Base-by-base conservation (phyloP, 2,797 vertebrate genomes). In the Buphagus erythrorhynchus region DNA sequence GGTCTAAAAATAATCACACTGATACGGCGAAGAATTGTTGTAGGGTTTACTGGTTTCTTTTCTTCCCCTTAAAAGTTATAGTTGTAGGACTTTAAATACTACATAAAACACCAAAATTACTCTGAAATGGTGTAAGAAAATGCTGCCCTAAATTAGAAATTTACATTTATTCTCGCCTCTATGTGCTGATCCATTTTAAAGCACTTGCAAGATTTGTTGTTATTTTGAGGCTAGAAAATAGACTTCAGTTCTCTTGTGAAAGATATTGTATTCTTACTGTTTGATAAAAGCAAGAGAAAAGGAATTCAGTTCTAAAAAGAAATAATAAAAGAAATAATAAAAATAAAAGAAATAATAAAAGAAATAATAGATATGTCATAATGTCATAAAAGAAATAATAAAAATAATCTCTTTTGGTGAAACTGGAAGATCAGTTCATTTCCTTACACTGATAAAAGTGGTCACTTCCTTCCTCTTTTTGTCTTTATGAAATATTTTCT, bases 21-120 rank as follows among this genome's bases (percentile, higher is more conserved):
- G 42, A 65, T 82, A 82, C 31, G 45, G 21, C 40, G 87, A 80
- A 73, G 45, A 79, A 90, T 74, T 88, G 38, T 38, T 77, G 9
- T 73, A 29, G 29, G 2, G 55, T 94, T 92, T 95, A 90, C 68
- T 84, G 38, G 15, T n/a, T 91, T 88, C 5, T 75, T 88, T 90
- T 92, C 36, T 54, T 72, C 59, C 31, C 54, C 77, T 61, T 58
- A 63, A 66, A 95, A 94, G 36, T 86, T 96, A 95, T 85, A 82
- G 63, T 40, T 63, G 61, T 63, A 88, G n/a, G 69, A 88, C 26
- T 85, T 95, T 86, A 86, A 97, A 92, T 59, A 88, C 92, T 69
- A 94, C 88, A 97, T 95, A 97, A 96, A 96, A n/a, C 77, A 94
- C 45, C 26, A 88, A 82, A 93, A 96, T 94, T 88, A 90, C 94